Evolutionary conservation across 2,113 vertebrate species (phyloP), one percentile per base, ranked within the genome.

Genomic region (Procavia capensis): DNA sequence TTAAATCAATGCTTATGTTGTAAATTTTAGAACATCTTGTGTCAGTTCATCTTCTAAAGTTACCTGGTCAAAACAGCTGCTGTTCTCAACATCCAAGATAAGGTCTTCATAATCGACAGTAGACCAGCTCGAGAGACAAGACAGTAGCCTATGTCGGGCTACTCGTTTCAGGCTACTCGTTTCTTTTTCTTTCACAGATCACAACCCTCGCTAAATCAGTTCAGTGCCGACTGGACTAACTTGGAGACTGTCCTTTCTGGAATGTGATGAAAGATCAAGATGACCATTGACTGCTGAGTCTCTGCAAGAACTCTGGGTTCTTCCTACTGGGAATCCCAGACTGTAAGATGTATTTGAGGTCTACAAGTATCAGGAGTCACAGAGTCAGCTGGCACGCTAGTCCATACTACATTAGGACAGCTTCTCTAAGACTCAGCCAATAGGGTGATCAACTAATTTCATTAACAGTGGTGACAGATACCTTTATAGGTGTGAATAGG

Each of bases 41-140:
- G 90, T 74, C 90, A 90, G 79, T 95, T 95, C 41, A 75, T 97
- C 95, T 95, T 95, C 66, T 59, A 11, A 89, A 78, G 81, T 92
- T 74, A 87, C 72, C 85, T 57, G 90, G 80, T 63, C 88, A 74
- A 91, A 75, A 76, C 74, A 68, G 78, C 45, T 90, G 54, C 87
- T 75, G 10, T 74, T 85, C 0, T 9, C 20, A 54, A 47, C 41
- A 90, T 61, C 81, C 41, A 76, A 93, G 66, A 57, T 66, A 2
- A 84, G 64, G 34, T 39, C 72, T 87, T 43, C 79, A 17, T 63
- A 54, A 78, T 41, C 72, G 36, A 24, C 19, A 9, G 45, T 5
- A 14, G 64, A 72, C 22, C 10, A 59, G 47, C 70, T 93, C 29
- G 24, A n/a, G 61, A 64, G 70, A 63, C 16, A n/a, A 75, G 31